Conservation (phyloP, 2,113 vertebrate species). For the Engraulis encrasicolus region DNA sequence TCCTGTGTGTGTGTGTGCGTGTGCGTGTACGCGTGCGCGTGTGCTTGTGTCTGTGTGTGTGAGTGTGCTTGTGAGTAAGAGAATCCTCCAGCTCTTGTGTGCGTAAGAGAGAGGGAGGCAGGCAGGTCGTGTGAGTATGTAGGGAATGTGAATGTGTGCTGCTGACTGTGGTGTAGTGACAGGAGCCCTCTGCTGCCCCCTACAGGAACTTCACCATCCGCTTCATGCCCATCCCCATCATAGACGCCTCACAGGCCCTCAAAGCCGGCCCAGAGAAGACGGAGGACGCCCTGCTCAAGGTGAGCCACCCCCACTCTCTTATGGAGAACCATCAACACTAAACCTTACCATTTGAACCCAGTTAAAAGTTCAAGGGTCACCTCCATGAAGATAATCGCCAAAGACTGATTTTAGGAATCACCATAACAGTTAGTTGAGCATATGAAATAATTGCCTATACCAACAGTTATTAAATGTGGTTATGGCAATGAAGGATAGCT, state of each 20-base stretch:
- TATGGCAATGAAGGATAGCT: not conserved
- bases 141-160: not conserved
- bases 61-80: not conserved
- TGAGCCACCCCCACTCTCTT: slow-evolving; percentile 54
- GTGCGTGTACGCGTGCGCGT: not conserved
- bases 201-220: slow-evolving; percentile 92
- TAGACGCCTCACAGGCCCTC: slow-evolving; percentile 93
- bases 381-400: too few species aligned
- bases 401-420: too few species aligned
- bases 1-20: not conserved
- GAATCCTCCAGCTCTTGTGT: too few species aligned
- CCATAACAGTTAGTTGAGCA: too few species aligned
- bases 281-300: slow-evolving; percentile 94
- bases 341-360: too few species aligned
- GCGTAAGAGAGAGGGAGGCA: not conserved
- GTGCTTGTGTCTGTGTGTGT: not conserved
- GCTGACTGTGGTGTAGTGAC: not conserved
- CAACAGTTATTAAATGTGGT: not conserved
- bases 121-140: too few species aligned
- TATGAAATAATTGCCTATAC: too few species aligned
- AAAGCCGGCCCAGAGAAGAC: slow-evolving; percentile 96
- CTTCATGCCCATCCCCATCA: slow-evolving; percentile 97
- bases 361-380: too few species aligned
- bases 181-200: slow-evolving; percentile 21
- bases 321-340: not conserved